Conservation (phyloP, 2,888 invertebrate species). For the Drepanosiphum platanoidis region DNA sequence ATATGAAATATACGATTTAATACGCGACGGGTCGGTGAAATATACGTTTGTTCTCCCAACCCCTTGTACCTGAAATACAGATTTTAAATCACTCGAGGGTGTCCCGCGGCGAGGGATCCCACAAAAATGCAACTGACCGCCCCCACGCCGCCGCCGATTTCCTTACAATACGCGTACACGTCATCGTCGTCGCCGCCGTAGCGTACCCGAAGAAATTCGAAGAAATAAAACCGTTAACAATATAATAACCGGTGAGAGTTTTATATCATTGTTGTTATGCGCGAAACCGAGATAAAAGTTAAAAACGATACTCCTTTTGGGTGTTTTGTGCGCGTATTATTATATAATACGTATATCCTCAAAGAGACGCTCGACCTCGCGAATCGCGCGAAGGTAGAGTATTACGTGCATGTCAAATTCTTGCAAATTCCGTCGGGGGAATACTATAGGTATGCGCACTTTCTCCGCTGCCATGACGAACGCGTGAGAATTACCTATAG, state of each 20-base stretch:
- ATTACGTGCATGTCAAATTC: slow-evolving; percentile 12
- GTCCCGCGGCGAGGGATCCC: slow-evolving; percentile 56
- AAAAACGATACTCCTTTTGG: neutral
- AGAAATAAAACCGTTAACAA: slow-evolving; percentile 31
- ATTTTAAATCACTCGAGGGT: slow-evolving; percentile 42
- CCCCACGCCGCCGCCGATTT: slow-evolving; percentile 16
- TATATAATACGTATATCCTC: too few relatives aligned
- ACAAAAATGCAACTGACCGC: slow-evolving; percentile 25
- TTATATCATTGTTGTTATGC: slow-evolving; percentile 1
- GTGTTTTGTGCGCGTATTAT: too few relatives aligned
- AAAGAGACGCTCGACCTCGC: neutral
- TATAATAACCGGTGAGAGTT: slow-evolving; percentile 5
- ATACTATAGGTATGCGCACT: neutral
- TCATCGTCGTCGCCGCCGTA: too few relatives aligned
- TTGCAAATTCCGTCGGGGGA: neutral
- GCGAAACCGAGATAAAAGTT: neutral
- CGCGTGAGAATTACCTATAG: neutral
- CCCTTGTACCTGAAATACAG: neutral
- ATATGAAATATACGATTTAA: neutral
- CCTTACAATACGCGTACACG: slow-evolving; percentile 29
- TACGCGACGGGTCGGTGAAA: slow-evolving; percentile 19
- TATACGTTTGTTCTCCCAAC: too few relatives aligned
- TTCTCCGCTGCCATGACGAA: neutral
- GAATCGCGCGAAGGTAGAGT: too few relatives aligned
- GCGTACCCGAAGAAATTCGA: neutral